Evolutionary conservation across 2,888 invertebrate genomes (phyloP).

Genomic region (Pseudeuparius sepicola): DNA sequence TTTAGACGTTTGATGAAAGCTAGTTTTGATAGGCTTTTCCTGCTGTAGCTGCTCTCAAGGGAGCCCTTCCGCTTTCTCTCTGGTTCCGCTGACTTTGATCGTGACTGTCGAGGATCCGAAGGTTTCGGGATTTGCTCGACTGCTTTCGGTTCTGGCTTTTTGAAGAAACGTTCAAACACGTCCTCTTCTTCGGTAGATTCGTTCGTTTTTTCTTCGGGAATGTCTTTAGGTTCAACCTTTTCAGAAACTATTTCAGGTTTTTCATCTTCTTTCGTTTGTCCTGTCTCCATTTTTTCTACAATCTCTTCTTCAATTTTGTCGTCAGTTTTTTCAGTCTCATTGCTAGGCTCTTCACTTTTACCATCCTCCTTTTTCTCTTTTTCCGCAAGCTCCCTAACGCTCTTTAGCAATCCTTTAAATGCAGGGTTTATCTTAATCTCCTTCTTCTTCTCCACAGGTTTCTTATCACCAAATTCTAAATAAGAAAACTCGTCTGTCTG

Average conservation of each 20-base stretch:
- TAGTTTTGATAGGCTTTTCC: conserved; percentile 31
- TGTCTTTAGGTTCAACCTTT: neutral
- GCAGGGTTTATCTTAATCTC: conserved; percentile 20
- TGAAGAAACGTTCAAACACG: conserved; percentile 24
- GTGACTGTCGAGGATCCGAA: conserved; percentile 13
- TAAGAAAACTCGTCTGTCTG: conserved; percentile 37
- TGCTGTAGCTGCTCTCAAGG: conserved; percentile 32
- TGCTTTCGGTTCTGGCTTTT: conserved; percentile 17
- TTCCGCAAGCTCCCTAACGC: conserved; percentile 17
- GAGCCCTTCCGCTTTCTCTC: conserved; percentile 31
- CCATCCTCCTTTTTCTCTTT: conserved; percentile 8
- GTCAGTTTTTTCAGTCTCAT: neutral
- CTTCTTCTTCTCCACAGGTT: conserved; percentile 14
- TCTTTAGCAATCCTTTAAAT: conserved; percentile 18
- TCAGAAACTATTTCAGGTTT: neutral
- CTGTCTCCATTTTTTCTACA: neutral
- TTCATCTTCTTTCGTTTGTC: neutral
- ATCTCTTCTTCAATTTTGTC: neutral
- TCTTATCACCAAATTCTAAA: conserved; percentile 31
- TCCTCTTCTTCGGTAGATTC: conserved; percentile 15
- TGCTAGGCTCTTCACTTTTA: neutral
- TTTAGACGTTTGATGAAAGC: conserved; percentile 31
- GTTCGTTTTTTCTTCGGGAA: conserved; percentile 4
- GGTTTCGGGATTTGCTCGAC: conserved; percentile 5
- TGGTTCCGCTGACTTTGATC: conserved; percentile 33